Base-by-base conservation (phyloP, 2,113 vertebrate genomes). In the Sardina pilchardus region DNA sequence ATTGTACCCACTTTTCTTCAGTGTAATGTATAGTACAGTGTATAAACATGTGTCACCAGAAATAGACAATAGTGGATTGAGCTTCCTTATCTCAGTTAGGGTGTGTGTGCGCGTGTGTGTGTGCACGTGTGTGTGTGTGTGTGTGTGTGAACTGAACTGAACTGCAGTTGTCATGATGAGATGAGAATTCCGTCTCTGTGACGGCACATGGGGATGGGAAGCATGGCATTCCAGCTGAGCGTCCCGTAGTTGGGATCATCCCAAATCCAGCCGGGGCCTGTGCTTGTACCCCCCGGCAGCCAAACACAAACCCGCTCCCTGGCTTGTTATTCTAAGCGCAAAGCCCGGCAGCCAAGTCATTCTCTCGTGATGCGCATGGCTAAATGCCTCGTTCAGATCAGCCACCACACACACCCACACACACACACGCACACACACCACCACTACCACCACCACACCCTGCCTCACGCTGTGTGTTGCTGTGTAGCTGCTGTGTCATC, bases 311-410 rank as follows among this genome's bases (percentile, higher is more conserved):
- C 85, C 8, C 84, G 81, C 89, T 78, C 84, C 90, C 80, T 85
- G 78, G 84, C 9, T 83, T 95, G 94, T 94, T 95, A 90, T 89
- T 87, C 81, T 89, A 93, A 63, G 90, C 86, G 81, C 89, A 94
- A 94, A 94, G 91, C 92, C 91, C 92, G 90, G 90, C 85, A 81
- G 83, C 81, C 88, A 90, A 90, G 90, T 89, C 91, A 92, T 88
- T 87, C 91, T 89, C 84, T 89, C 81, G 43, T 92, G 92, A 92
- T 39, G 89, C 83, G 36, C 14, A 63, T 21, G n/a, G 59, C 59
- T 26, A 85, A 34, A 81, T 42, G 30, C 85, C 85, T 92, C 90
- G 90, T 82, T 86, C 88, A 85, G 86, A 47, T 59, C 82, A 81
- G 39, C 67, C 67, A 26, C 17, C 24, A 12, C 81, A 26, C 63